These are phyloP conservation scores for Coecobrya sp. DNA, from an alignment of 2,888 invertebrate genomes.

Conservation along the genomic window DNA sequence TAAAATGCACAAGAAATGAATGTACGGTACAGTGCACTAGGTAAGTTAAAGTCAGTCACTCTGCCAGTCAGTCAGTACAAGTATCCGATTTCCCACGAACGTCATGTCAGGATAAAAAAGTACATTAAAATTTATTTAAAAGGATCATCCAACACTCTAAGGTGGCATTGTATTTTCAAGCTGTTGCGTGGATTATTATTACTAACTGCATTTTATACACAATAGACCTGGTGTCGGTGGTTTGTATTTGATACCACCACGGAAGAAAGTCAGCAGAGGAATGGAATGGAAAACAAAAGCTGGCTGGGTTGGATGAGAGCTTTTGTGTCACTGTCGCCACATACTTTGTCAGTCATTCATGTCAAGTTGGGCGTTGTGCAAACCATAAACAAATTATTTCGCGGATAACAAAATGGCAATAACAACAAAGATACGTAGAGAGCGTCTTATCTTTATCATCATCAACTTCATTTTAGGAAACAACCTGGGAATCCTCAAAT, in stretches of 20 bases:
- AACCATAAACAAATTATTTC: slow-evolving; percentile 39
- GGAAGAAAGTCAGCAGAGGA: background rate
- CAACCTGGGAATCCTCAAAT: background rate
- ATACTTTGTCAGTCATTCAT: slow-evolving; percentile 41
- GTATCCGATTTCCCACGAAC: slow-evolving; percentile 38
- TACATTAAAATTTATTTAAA: background rate
- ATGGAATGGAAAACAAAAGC: background rate
- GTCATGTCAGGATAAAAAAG: background rate
- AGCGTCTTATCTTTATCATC: background rate
- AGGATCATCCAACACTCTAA: background rate
- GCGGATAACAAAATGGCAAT: background rate
- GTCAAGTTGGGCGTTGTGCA: background rate
- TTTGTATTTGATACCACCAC: background rate
- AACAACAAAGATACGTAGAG: background rate
- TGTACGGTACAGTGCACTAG: background rate
- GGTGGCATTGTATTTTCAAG: background rate
- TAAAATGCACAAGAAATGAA: background rate
- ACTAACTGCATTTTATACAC: background rate
- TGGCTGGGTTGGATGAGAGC: background rate
- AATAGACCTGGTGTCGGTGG: background rate
- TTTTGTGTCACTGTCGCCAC: slow-evolving; percentile 26
- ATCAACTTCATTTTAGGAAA: background rate
- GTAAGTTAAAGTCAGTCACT: slow-evolving; percentile 26
- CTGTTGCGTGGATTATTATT: background rate
- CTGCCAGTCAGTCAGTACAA: slow-evolving; percentile 31